phyloP scores from a whole-genome alignment of 2,113 vertebrate genomes.

The Gadus chalcogrammus region DNA sequence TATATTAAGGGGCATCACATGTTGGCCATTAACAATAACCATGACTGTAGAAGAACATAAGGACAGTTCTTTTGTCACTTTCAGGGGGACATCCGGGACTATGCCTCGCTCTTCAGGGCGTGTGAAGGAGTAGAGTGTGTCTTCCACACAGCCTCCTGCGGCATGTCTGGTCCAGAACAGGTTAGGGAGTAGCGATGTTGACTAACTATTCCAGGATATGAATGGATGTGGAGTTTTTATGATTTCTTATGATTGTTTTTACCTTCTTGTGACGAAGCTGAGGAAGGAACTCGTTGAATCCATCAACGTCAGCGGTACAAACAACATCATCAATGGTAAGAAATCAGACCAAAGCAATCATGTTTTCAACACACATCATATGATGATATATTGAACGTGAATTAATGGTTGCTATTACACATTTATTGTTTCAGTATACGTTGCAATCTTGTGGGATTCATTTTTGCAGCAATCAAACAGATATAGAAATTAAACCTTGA shows the following conservation, averaged over 20 bases:
- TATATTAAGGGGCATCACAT: neutral
- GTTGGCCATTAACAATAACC: neutral
- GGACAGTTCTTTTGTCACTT: conserved; percentile 21
- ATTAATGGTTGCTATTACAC: neutral
- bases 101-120: conserved; percentile 75
- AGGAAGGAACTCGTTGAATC: conserved; percentile 87
- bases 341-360: neutral
- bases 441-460: too few species aligned
- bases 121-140: conserved; percentile 86
- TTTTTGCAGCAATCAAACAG: too few species aligned
- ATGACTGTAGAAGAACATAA: neutral
- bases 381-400: neutral
- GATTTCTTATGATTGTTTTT: neutral
- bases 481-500: too few species aligned
- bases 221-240: too few species aligned
- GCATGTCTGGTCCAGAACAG: conserved; percentile 89
- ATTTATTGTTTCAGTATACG: neutral
- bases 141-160: conserved; percentile 90
- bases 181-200: conserved; percentile 56
- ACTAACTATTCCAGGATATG: too few species aligned
- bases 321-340: conserved; percentile 85
- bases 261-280: conserved; percentile 70
- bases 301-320: conserved; percentile 88
- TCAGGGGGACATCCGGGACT: conserved; percentile 86
- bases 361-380: neutral